Evolutionary conservation across 2,113 vertebrate genomes (phyloP), one percentile per base, ranked within the genome.

Genomic region (Paramisgurnus dabryanus): DNA sequence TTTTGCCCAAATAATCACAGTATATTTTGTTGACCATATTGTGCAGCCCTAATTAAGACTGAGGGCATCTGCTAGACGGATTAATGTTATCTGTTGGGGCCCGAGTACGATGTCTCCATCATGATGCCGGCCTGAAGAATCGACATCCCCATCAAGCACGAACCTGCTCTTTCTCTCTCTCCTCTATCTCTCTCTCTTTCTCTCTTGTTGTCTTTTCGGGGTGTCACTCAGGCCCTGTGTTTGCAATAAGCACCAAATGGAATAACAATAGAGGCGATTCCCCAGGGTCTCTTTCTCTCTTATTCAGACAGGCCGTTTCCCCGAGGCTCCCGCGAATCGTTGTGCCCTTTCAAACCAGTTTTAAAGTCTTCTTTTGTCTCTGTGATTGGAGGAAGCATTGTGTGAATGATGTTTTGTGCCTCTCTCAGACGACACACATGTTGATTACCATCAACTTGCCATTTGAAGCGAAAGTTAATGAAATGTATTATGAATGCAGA

Each of bases 261-360:
- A 81, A 81, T 81, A 81, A 76, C 72, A 76, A 81, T 81, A 76
- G 72, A 45, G 6, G 41, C 47, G 64, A 53, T 68, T 81, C 72
- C 65, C 64, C 17, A 63, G 12, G 64, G 53, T 12, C 64, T 49
- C 17, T 58, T 3, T 39, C 40, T 76, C 64, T 39, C 27, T 57
- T 67, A 67, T 81, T 81, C 64, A 74, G 49, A 67, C 22, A 6
- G 49, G 63, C 63, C 68, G 79, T 67, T 81, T 61, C 65, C 64
- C 45, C 7, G 7, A 47, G 57, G 63, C 27, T 81, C 64, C 45
- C 57, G 50, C 60, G 45, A 15, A 22, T 13, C 80, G 34, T 40
- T 40, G 34, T 76, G 64, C 65, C 72, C 65, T 76, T 81, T 68
- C 53, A 76, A 74, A 76, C 4, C 65, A 49, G 9, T 50, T 75